A percentile compares a stretch with the other conserved stretches of the same genome.
Evolutionary conservation across 2,797 vertebrate genomes (phyloP).

Genomic region (Anas bahamensis): DNA sequence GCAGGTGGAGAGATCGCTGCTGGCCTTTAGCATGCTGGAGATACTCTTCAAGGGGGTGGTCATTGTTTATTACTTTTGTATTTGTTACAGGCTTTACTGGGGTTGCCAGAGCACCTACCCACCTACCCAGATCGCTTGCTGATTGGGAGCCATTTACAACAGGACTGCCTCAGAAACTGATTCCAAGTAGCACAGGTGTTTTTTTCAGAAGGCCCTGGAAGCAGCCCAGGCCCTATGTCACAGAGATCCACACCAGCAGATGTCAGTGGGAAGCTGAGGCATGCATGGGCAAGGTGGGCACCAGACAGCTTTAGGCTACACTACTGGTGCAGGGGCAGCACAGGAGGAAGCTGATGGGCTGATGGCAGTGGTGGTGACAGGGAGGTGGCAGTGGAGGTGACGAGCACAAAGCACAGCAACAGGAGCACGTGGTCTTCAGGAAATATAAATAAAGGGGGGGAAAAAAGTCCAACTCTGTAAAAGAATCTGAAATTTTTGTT

Average conservation of each 20-base stretch:
- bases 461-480: neutral
- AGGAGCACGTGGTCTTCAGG: accelerated
- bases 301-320: neutral
- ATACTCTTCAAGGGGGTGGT: no score
- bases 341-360: neutral
- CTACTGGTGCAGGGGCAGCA: neutral
- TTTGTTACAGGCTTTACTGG: neutral
- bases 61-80: neutral
- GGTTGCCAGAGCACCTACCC: neutral
- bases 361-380: neutral
- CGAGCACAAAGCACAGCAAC: neutral
- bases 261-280: neutral
- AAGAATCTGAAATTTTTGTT: neutral
- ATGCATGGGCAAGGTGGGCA: neutral
- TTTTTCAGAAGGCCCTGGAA: neutral
- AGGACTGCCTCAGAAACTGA: neutral
- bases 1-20: no score
- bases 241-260: neutral
- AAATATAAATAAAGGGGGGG: neutral
- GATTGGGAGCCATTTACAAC: neutral
- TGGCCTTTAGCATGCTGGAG: neutral
- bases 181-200: neutral
- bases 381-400: neutral
- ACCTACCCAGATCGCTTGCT: neutral
- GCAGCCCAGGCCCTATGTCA: neutral